Evolutionary conservation across 1,140 invertebrate genomes (phyloP).

Genomic region (Neodiprion virginianus): DNA sequence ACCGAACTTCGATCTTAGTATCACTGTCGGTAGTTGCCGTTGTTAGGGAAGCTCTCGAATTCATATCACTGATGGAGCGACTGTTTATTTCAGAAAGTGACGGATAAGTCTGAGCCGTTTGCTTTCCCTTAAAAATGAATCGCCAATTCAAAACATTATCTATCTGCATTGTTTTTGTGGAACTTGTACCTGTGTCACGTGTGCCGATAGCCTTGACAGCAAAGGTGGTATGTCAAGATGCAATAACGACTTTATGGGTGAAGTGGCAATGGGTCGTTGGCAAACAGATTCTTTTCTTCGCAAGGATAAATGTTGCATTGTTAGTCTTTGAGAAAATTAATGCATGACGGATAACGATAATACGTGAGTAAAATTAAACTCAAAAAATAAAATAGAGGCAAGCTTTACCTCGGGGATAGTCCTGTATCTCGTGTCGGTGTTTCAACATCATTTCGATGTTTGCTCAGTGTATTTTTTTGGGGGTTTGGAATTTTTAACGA

Average conservation of each 20-base stretch:
- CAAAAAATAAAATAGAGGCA: background rate
- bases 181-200: background rate
- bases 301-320: background rate
- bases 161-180: background rate
- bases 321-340: background rate
- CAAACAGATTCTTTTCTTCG: background rate
- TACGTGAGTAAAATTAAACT: background rate
- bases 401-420: conserved; percentile 7
- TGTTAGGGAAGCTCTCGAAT: background rate
- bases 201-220: background rate
- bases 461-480: background rate
- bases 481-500: background rate
- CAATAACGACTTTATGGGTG: background rate
- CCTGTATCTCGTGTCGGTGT: conserved; percentile 1
- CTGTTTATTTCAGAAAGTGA: conserved; percentile 2
- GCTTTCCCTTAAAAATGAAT: conserved; percentile 15
- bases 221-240: background rate
- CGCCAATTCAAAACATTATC: background rate
- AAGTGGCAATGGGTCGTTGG: background rate
- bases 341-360: background rate
- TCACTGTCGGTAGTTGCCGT: background rate
- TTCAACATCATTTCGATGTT: background rate
- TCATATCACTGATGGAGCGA: background rate
- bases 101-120: background rate
- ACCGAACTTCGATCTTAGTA: background rate